Evolutionary conservation across 2,888 invertebrate species (phyloP).

Genomic region (Diabrotica balteata): DNA sequence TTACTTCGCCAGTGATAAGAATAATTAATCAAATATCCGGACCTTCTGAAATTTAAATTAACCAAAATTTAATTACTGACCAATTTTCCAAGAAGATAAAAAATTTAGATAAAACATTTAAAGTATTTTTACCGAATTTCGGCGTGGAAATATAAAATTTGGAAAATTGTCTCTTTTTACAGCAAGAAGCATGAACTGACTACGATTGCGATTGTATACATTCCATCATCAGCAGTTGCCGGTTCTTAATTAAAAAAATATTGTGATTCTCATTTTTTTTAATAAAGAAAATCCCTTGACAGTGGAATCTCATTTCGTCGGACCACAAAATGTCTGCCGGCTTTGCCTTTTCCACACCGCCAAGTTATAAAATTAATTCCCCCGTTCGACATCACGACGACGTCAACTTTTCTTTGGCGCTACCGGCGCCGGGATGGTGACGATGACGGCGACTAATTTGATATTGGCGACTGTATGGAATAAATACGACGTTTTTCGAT

Average conservation of each 20-base stretch:
- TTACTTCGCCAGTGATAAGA: too few species aligned
- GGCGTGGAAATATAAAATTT: too few species aligned
- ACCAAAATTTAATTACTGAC: too few species aligned
- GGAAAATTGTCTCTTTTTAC: background rate
- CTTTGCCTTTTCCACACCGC: constrained; percentile 12
- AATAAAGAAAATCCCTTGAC: constrained; percentile 13
- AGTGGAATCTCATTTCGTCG: constrained; percentile 4
- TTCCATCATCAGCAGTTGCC: constrained; percentile 3
- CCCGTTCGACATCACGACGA: background rate
- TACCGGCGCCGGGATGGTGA: background rate
- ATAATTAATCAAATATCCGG: too few species aligned
- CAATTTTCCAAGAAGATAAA: too few species aligned
- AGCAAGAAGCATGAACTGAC: background rate
- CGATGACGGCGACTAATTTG: background rate
- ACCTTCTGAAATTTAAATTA: too few species aligned
- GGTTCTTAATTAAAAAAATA: constrained; percentile 13
- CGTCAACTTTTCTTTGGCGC: background rate
- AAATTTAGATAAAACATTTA: too few species aligned
- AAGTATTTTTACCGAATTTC: too few species aligned
- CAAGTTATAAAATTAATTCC: constrained; percentile 12
- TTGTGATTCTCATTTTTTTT: constrained; percentile 5
- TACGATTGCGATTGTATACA: constrained; percentile 6
- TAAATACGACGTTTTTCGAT: background rate
- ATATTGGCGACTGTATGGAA: constrained; percentile 1
- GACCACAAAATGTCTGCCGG: constrained; percentile 14